phyloP scores from a whole-genome alignment of 2,797 vertebrate genomes.

The Bovichtus variegatus region DNA sequence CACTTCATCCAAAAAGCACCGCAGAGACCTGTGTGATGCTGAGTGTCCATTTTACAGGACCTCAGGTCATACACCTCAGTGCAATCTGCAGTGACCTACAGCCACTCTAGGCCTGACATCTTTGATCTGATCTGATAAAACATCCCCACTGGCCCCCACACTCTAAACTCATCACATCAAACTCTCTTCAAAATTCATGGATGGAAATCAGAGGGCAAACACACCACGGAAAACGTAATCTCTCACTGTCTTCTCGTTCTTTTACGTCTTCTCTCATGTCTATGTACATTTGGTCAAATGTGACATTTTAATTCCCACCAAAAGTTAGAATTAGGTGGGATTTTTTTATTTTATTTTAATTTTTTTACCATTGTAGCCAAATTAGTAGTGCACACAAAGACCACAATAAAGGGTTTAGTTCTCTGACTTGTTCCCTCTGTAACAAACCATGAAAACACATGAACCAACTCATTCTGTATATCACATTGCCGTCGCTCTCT shows the following conservation, averaged over 20 bases:
- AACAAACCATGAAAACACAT: background rate
- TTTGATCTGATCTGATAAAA: conserved; percentile 39
- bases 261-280: background rate
- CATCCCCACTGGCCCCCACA: conserved; percentile 21
- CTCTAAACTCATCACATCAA: conserved; percentile 42
- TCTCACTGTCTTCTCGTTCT: background rate
- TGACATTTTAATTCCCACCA: background rate
- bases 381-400: background rate
- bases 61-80: conserved; percentile 11
- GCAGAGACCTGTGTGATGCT: background rate
- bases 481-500: background rate
- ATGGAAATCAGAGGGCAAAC: conserved; percentile 17
- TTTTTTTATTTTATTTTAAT: background rate
- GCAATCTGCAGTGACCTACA: conserved; percentile 20
- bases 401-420: background rate
- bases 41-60: conserved; percentile 1
- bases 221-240: background rate
- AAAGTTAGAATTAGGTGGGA: background rate
- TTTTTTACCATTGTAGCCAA: background rate
- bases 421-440: background rate
- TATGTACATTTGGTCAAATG: background rate
- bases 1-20: background rate
- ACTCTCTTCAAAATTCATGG: conserved; percentile 27
- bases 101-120: background rate
- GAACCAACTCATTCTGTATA: background rate